Conservation (phyloP, 1,140 invertebrate genomes). For the Caenorhabditis inopinata region DNA sequence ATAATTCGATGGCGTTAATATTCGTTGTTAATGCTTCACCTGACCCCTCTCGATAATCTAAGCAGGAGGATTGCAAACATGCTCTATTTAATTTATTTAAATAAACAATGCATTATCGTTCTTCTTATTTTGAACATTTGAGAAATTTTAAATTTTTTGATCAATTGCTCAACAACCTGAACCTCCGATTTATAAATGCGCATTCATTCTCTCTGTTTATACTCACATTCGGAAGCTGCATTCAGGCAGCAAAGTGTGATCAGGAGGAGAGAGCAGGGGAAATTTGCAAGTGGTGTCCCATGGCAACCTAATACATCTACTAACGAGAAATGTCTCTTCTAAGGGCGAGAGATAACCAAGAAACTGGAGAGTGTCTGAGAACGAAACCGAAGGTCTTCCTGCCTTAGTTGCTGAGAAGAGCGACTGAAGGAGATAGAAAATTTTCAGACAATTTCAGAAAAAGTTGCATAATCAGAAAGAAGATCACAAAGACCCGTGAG, state of each 20-base stretch:
- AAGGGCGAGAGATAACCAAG: background rate
- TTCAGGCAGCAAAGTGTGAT: background rate
- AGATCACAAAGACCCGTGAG: background rate
- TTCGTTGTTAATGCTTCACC: too few relatives aligned
- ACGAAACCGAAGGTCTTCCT: slow-evolving; percentile 1
- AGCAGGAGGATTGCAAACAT: too few relatives aligned
- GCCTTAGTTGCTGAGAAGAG: background rate
- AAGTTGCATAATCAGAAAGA: background rate
- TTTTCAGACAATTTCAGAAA: background rate
- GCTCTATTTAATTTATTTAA: too few relatives aligned
- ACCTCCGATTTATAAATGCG: too few relatives aligned
- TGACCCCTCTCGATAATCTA: too few relatives aligned
- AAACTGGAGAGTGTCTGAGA: background rate
- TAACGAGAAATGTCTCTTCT: slow-evolving; percentile 14
- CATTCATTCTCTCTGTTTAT: background rate
- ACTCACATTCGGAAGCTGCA: background rate
- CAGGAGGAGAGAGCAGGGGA: background rate
- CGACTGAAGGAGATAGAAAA: background rate
- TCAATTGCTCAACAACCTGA: too few relatives aligned
- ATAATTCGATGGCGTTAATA: too few relatives aligned
- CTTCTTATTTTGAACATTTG: too few relatives aligned
- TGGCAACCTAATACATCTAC: background rate
- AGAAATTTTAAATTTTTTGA: too few relatives aligned
- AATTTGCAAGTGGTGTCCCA: background rate
- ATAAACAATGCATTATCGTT: too few relatives aligned